Evolutionary conservation across 2,113 vertebrate genomes (phyloP), one percentile per base, ranked within the genome.

Genomic region (Anthoscopus minutus): DNA sequence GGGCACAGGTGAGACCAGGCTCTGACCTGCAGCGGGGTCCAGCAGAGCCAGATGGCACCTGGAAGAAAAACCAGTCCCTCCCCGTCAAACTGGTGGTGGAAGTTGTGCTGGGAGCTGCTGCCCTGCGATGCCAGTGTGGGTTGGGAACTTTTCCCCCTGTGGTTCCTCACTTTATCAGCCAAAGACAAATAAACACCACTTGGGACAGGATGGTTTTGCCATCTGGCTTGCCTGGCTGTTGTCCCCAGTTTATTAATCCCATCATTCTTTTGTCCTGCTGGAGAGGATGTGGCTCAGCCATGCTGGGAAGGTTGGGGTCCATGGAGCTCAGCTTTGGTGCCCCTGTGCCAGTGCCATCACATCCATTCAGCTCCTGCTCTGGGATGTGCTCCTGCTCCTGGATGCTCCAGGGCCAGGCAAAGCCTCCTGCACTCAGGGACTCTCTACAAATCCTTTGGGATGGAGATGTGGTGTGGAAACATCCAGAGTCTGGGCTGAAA

Each of bases 281-380:
- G 31, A 61, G 40, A 23, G 33, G 70, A 64, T 33, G 33, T 51
- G 87, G 60, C 50, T 78, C 61, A 56, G 40, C 64, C 16, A 2
- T 35, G 45, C 40, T 30, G 56, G 35, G 45, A 30, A 57, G 37
- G 13, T 2, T 37, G 51, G 18, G 54, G 51, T n/a, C 31, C 18
- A 1, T 0, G 2, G 35, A 62, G 61, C 37, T 2, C 7, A 47
- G 30, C 20, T 47, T 31, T 2, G 9, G 42, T 66, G 47, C 7
- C 53, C 42, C 18, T 17, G 42, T 20, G 15, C 33, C 0, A 0
- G 9, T n/a, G n/a, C 13, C 1, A 19, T 7, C 3, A 0, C 20
- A 6, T n/a, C 61, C 2, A 0, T 31, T 58, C 23, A 0, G 1
- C 28, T 47, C 42, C 71, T 18, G 64, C 0, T 0, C 60, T 7